Evolutionary conservation across 2,797 vertebrate species (phyloP).

Genomic region (Cottoperca gobio): DNA sequence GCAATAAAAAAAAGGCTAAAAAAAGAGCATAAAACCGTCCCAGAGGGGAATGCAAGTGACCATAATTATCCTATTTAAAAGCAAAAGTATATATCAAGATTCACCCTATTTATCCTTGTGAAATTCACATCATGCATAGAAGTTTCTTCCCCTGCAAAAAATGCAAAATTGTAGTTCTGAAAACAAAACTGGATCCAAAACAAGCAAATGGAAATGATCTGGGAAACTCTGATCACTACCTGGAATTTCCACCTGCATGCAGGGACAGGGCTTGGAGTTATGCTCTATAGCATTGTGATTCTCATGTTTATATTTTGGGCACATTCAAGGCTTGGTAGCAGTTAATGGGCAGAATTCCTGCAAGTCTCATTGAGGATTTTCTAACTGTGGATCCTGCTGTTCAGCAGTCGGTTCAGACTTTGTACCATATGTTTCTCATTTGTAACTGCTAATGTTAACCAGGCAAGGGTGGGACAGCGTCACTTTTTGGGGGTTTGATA

Average conservation of each 20-base stretch:
- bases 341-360: constrained; percentile 22
- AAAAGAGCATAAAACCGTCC: constrained; percentile 13
- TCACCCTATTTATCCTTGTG: constrained; percentile 10
- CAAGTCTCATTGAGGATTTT: neutral
- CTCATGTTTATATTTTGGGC: neutral
- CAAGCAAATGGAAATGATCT: neutral
- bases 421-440: constrained; percentile 17
- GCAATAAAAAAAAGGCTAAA: constrained; percentile 1
- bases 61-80: constrained; percentile 6
- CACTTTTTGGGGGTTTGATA: constrained; percentile 15
- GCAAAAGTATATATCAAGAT: neutral
- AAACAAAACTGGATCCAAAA: constrained; percentile 1
- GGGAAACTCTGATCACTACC: neutral
- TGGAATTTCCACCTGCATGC: neutral
- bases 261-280: neutral
- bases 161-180: neutral
- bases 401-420: constrained; percentile 11
- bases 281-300: neutral
- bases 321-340: neutral
- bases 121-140: neutral
- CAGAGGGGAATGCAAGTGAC: neutral
- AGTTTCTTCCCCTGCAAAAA: neutral
- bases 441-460: constrained; percentile 7
- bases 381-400: neutral
- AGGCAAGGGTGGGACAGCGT: neutral